phyloP scores from a whole-genome alignment of 2,113 vertebrate species.

The Ptilorrhoa leucosticta region DNA sequence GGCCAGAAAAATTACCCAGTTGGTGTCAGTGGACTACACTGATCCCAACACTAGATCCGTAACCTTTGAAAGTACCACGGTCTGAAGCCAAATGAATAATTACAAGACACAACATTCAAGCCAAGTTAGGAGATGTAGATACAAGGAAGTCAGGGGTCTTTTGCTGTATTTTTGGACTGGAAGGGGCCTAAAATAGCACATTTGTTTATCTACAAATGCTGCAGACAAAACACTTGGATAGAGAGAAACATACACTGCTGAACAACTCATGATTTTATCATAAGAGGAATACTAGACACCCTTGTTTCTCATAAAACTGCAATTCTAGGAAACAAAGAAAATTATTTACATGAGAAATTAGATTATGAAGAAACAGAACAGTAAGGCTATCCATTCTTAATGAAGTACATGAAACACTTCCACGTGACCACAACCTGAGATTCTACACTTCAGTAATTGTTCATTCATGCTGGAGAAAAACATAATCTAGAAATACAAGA shows the following conservation, averaged over 20 bases:
- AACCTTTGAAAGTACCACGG: neutral
- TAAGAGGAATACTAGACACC: neutral
- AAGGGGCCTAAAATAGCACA: neutral
- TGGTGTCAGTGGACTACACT: neutral
- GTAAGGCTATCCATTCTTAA: neutral
- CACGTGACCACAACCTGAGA: neutral
- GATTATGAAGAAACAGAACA: neutral
- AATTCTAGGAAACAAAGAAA: neutral
- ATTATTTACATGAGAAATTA: neutral
- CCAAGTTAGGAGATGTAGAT: neutral
- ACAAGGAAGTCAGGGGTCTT: neutral
- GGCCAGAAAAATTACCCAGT: neutral
- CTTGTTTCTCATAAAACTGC: neutral
- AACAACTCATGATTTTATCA: neutral
- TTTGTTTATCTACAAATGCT: neutral
- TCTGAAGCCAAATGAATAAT: neutral
- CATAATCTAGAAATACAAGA: neutral
- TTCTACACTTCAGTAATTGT: neutral
- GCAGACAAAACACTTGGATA: neutral
- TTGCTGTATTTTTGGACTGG: neutral
- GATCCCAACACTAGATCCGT: neutral
- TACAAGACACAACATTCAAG: neutral
- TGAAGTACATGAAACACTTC: neutral
- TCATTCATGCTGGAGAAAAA: neutral
- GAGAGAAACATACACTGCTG: neutral